These are phyloP conservation scores for Odontomachus brunneus DNA, from an alignment of 1,140 invertebrate species.

Conservation along the genomic window DNA sequence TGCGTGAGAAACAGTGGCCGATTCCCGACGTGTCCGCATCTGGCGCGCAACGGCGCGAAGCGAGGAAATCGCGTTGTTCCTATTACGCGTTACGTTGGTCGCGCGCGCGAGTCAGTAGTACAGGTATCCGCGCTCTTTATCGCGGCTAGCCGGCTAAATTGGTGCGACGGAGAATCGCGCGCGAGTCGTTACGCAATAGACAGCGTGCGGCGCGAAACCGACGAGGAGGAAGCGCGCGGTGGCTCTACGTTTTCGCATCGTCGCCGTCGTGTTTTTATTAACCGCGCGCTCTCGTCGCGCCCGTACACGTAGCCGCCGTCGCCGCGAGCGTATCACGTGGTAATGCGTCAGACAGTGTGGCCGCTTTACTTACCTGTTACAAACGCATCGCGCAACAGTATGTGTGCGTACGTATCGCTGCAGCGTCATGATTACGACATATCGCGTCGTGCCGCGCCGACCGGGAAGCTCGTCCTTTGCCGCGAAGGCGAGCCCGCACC, in stretches of 20 bases:
- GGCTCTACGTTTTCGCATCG: too few relatives aligned
- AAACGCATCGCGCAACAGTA: background rate
- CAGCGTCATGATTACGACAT: background rate
- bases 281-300: background rate
- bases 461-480: too few relatives aligned
- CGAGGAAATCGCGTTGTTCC: too few relatives aligned
- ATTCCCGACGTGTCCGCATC: too few relatives aligned
- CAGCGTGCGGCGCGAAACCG: background rate
- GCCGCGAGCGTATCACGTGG: slow-evolving; percentile 46
- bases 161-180: background rate
- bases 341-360: slow-evolving; percentile 54
- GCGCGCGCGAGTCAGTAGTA: too few relatives aligned
- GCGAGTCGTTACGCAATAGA: slow-evolving; percentile 47
- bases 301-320: background rate
- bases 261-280: slow-evolving; percentile 27
- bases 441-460: background rate
- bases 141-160: background rate
- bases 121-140: too few relatives aligned
- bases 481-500: slow-evolving; percentile 18
- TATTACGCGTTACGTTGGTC: too few relatives aligned
- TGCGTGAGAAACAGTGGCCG: background rate
- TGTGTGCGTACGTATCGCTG: background rate
- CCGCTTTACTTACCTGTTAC: slow-evolving; percentile 40
- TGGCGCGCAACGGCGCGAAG: too few relatives aligned
- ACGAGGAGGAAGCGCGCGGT: slow-evolving; percentile 10